phyloP scores from a whole-genome alignment of 2,888 invertebrate species.

The Ischnus inquisitorius region DNA sequence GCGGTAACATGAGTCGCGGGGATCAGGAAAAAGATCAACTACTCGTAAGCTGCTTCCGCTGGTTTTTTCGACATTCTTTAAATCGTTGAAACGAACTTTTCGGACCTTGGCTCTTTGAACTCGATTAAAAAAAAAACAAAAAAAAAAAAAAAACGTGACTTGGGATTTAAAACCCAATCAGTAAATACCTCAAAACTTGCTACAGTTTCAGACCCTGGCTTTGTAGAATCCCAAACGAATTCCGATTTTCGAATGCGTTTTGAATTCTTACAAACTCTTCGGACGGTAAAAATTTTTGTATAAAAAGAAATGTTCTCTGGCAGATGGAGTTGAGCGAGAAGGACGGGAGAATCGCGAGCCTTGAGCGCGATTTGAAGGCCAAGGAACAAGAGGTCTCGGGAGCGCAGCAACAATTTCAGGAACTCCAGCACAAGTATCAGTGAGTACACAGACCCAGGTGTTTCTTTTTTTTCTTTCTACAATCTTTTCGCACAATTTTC shows the following conservation, averaged over 20 bases:
- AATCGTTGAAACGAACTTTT: constrained; percentile 28
- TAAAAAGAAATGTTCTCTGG: constrained; percentile 74
- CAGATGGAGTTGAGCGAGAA: constrained; percentile 91
- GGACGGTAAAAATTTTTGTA: neutral
- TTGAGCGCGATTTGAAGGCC: constrained; percentile 89
- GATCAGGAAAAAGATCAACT: constrained; percentile 91
- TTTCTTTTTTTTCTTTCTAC: constrained; percentile 32
- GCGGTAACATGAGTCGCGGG: constrained; percentile 88
- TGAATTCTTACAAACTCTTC: no score
- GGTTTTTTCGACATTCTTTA: neutral
- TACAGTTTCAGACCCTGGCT: no score
- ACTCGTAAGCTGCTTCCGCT: constrained; percentile 85
- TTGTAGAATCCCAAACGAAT: neutral
- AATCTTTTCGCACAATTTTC: neutral
- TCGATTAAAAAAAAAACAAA: neutral
- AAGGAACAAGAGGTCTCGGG: constrained; percentile 85
- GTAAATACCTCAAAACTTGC: neutral
- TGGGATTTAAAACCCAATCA: neutral
- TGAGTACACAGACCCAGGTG: constrained; percentile 75
- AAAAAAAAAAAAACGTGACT: neutral
- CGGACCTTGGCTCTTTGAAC: constrained; percentile 9
- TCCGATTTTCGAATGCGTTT: neutral
- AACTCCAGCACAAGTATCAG: constrained; percentile 81
- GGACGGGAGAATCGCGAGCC: constrained; percentile 89
- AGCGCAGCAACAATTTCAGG: constrained; percentile 79